These are phyloP conservation scores for Cyanoliseus patagonus DNA, from an alignment of 2,113 vertebrate genomes.

Conservation along the genomic window DNA sequence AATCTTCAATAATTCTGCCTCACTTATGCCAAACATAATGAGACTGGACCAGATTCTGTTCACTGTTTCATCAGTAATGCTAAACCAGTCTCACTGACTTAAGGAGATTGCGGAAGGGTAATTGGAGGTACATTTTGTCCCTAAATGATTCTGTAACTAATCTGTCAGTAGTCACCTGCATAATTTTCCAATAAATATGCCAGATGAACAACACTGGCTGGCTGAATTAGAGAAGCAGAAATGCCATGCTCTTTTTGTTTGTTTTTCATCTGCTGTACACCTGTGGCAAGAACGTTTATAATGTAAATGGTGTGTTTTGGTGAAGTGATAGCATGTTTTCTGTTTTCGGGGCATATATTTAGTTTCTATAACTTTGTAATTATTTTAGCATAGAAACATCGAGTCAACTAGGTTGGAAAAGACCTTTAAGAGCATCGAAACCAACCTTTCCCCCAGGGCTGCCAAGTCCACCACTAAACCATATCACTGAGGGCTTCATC, in stretches of 20 bases:
- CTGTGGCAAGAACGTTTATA: background rate
- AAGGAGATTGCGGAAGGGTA: background rate
- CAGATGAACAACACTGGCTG: background rate
- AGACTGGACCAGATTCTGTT: background rate
- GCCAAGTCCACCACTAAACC: background rate
- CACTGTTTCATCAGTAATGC: background rate
- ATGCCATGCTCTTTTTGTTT: background rate
- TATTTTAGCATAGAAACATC: background rate
- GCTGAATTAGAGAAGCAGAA: background rate
- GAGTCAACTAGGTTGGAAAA: background rate
- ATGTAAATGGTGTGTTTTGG: background rate
- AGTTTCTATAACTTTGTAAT: background rate
- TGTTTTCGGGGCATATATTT: background rate
- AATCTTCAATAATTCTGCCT: background rate
- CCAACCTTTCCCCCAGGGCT: background rate
- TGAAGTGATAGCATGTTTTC: background rate
- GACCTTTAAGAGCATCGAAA: background rate
- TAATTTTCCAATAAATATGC: slow-evolving; percentile 22
- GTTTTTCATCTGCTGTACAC: background rate
- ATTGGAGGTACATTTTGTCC: background rate
- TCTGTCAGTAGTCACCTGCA: background rate
- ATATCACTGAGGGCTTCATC: background rate
- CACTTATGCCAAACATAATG: background rate
- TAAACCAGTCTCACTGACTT: background rate
- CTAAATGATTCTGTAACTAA: background rate